Conservation (phyloP, 2,888 invertebrate genomes). For the Linyphia triangularis region DNA sequence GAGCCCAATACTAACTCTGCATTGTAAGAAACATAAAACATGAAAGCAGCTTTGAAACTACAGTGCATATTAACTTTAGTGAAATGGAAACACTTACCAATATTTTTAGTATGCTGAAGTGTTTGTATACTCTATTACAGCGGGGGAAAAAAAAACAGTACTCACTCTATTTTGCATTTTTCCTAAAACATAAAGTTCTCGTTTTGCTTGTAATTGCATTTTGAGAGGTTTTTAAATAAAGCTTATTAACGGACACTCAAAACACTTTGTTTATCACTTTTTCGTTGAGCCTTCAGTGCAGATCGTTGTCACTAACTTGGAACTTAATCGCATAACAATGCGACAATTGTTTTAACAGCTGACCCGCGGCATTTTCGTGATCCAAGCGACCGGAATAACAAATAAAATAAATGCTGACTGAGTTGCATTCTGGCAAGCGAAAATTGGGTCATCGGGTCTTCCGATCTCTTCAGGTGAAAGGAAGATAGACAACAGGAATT, state of each 20-base stretch:
- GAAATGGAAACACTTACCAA: too few relatives aligned
- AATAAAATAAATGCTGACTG: slow-evolving; percentile 25
- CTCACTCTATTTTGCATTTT: too few relatives aligned
- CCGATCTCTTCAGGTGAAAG: slow-evolving; percentile 30
- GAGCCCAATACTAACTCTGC: too few relatives aligned
- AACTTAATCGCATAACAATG: slow-evolving; percentile 10
- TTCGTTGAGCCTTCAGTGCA: background rate
- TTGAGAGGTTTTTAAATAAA: too few relatives aligned
- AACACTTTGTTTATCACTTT: background rate
- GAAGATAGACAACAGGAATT: background rate
- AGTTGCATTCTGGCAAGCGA: background rate
- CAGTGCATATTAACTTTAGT: too few relatives aligned
- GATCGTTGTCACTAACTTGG: slow-evolving; percentile 29
- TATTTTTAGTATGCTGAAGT: too few relatives aligned
- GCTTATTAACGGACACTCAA: background rate
- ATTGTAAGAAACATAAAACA: too few relatives aligned
- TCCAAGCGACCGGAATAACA: slow-evolving; percentile 19
- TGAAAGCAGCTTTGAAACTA: too few relatives aligned
- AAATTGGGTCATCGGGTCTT: slow-evolving; percentile 52
- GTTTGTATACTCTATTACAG: too few relatives aligned
- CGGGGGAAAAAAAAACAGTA: too few relatives aligned
- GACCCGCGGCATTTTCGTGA: slow-evolving; percentile 1
- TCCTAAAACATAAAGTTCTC: too few relatives aligned
- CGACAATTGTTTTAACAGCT: slow-evolving; percentile 40
- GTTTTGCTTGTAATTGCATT: too few relatives aligned